Evolutionary conservation across 2,888 invertebrate genomes (phyloP), one percentile per base, ranked within the genome.

Genomic region (Leptogaster cylindrica): DNA sequence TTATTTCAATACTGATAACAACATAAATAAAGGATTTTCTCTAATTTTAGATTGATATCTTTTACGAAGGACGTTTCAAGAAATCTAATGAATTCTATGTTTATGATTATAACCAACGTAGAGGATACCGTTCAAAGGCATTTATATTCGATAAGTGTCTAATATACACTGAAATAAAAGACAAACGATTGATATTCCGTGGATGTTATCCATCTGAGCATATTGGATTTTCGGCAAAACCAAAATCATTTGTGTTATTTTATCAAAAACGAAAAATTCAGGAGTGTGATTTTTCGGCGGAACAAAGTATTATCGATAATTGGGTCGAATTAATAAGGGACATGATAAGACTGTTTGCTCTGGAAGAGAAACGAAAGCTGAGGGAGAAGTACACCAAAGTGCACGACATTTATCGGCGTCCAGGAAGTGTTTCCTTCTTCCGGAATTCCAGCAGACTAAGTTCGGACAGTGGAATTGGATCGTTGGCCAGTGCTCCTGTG

Each of bases 91-190:
- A 81, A 66, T 80, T 81, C 39, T 73, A 76, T 44, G 76, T 79
- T 2, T 70, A 72, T 67, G 81, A 81, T 72, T 74, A 76, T 46
- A 77, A 74, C 14, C 70, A 75, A 0, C 77, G 77, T 55, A 77
- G 79, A 2, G 75, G 70, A 52, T 81, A 79, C 70, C 75, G 77
- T 10, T 76, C 76, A 36, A 80, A 80, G 65, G 77, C 79, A 0
- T 81, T 81, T 66, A 77, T 81, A 28, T 81, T 81, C 65, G 81
- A 81, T 68, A 80, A 80, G 70, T 79, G 79, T 67, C 75, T 81
- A 14, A 77, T 81, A 16, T 81, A 79, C 51, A 79, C 81, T 12
- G 81, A 81, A 73, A 78, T 78, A 20, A 77, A 68, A 8, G 79
- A 79, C 36, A 78, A 78, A 66, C 73, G 75, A 16, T 67, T 81